Evolutionary conservation across 1,140 invertebrate species (phyloP).

Genomic region (Drosophila guanche): DNA sequence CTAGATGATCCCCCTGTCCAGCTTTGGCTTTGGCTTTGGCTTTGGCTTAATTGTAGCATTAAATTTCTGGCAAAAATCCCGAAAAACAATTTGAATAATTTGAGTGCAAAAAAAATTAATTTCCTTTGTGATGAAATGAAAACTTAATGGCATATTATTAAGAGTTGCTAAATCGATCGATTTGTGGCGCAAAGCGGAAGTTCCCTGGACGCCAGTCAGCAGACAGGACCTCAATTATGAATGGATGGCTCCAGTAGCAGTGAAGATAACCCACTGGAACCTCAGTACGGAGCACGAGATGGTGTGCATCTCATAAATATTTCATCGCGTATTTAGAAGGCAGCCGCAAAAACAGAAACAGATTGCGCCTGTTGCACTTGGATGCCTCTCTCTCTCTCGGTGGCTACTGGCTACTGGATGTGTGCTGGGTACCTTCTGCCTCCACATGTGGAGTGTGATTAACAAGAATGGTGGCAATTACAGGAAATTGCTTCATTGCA

Average conservation of each 20-base stretch:
- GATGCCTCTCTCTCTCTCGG: constrained; percentile 4
- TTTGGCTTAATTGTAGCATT: constrained; percentile 22
- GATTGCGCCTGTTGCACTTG: constrained; percentile 60
- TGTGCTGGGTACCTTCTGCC: constrained; percentile 9
- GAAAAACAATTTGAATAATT: neutral
- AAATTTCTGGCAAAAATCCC: neutral
- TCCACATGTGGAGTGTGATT: constrained; percentile 59
- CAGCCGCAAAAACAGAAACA: constrained; percentile 25
- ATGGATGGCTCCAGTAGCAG: constrained; percentile 19
- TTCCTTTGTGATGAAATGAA: constrained; percentile 2
- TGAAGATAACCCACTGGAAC: constrained; percentile 19
- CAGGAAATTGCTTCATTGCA: constrained; percentile 82
- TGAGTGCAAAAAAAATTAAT: constrained; percentile 4
- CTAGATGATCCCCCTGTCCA: no score
- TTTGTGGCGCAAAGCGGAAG: constrained; percentile 35
- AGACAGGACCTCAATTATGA: constrained; percentile 54
- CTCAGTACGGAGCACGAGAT: constrained; percentile 14
- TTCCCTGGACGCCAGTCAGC: constrained; percentile 7
- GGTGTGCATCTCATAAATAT: constrained; percentile 76
- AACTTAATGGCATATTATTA: constrained; percentile 35
- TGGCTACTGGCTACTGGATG: constrained; percentile 47
- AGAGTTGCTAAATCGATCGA: constrained; percentile 47
- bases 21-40: constrained; percentile 4
- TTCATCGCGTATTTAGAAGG: constrained; percentile 74
- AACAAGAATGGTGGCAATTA: constrained; percentile 83